Percentiles rank a stretch among this genome's conserved stretches.
Conservation (phyloP, 1,140 invertebrate genomes). For the Aricia agestis region DNA sequence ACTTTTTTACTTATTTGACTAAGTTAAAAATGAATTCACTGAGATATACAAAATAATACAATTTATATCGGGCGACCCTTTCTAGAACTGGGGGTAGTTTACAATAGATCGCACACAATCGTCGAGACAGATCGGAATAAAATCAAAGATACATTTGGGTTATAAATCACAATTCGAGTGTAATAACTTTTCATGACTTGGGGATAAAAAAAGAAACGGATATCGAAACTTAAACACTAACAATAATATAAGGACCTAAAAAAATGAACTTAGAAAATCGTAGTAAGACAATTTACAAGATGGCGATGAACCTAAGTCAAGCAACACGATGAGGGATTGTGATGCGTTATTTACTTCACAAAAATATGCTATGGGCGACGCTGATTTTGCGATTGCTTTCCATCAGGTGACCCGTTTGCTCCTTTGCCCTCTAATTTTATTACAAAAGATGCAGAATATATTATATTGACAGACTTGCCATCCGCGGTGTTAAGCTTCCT, state of each 20-base stretch:
- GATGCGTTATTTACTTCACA: no score
- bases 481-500: no score
- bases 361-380: no score
- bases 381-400: no score
- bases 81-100: neutral
- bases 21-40: neutral
- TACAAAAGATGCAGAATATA: no score
- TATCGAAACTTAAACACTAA: neutral
- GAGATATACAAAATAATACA: neutral
- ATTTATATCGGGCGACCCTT: neutral
- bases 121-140: neutral
- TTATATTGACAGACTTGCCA: no score
- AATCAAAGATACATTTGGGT: neutral
- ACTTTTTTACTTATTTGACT: no score
- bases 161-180: neutral
- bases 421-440: no score
- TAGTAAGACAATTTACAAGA: no score
- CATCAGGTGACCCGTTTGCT: no score
- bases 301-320: no score
- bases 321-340: no score
- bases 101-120: neutral
- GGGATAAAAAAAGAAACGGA: neutral
- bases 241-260: neutral
- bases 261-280: neutral
- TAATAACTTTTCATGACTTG: neutral